phyloP scores from a whole-genome alignment of 2,797 vertebrate species.

The Prunella strophiata region DNA sequence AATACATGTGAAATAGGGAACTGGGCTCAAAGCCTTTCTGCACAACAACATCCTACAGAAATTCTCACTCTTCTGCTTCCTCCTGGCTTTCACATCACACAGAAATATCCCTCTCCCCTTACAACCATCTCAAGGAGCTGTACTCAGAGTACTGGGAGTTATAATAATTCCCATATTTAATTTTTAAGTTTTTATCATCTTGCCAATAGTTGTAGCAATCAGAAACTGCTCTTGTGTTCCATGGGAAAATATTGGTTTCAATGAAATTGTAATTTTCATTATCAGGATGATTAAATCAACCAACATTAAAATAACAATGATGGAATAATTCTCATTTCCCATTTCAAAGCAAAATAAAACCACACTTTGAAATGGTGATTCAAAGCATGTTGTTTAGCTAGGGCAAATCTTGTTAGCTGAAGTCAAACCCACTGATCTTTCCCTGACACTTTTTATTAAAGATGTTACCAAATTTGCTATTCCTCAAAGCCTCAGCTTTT shows the following conservation, averaged over 20 bases:
- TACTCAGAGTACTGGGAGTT: background rate
- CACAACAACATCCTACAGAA: slow-evolving; percentile 37
- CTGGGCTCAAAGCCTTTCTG: background rate
- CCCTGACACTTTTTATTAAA: background rate
- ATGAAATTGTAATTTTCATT: slow-evolving; percentile 24
- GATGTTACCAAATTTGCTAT: background rate
- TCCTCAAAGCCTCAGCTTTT: background rate
- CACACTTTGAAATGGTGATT: slow-evolving; percentile 36
- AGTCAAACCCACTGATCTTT: background rate
- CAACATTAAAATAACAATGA: slow-evolving; percentile 8
- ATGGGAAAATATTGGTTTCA: background rate
- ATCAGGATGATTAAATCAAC: slow-evolving; percentile 33
- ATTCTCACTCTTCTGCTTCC: slow-evolving; percentile 55
- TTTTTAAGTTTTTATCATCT: background rate
- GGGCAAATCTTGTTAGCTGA: background rate
- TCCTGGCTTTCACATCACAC: background rate
- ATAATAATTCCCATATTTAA: background rate
- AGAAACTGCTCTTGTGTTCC: background rate
- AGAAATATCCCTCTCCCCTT: background rate
- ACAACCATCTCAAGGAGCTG: background rate
- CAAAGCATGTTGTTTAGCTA: background rate
- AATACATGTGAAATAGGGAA: background rate
- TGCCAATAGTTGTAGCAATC: background rate
- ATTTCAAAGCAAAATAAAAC: slow-evolving; percentile 30
- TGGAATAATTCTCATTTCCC: background rate